These are phyloP conservation scores for Bufo bufo DNA, from an alignment of 2,113 vertebrate genomes.

Conservation along the genomic window DNA sequence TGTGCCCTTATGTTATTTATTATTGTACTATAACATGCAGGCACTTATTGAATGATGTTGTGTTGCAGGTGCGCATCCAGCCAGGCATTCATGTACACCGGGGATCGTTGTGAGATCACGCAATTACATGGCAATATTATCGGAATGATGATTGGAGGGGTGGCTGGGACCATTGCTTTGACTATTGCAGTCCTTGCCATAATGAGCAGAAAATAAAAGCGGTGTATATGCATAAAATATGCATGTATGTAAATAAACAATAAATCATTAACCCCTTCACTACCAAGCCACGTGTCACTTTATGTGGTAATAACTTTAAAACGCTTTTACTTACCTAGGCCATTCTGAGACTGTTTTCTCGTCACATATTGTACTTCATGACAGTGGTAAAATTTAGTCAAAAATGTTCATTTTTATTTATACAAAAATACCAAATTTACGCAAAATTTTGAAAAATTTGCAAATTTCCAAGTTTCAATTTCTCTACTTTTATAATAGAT, in stretches of 20 bases:
- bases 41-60: constrained; percentile 28
- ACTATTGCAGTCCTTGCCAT: constrained; percentile 62
- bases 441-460: too few species aligned
- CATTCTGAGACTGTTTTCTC: too few species aligned
- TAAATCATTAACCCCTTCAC: too few species aligned
- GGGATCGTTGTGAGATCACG: constrained; percentile 71
- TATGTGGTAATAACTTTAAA: too few species aligned
- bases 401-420: too few species aligned
- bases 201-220: constrained; percentile 60
- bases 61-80: constrained; percentile 69
- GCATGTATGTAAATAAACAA: neutral
- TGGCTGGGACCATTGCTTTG: constrained; percentile 64
- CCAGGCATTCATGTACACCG: constrained; percentile 70
- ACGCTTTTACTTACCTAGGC: too few species aligned
- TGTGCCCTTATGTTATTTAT: neutral
- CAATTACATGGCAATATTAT: constrained; percentile 68
- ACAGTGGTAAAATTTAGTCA: too few species aligned
- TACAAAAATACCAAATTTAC: too few species aligned
- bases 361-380: too few species aligned
- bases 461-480: too few species aligned
- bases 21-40: neutral
- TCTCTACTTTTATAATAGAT: too few species aligned
- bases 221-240: neutral
- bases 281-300: too few species aligned
- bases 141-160: constrained; percentile 66